Base-by-base conservation (phyloP, 2,888 invertebrate species). In the Choreutis nemorana region DNA sequence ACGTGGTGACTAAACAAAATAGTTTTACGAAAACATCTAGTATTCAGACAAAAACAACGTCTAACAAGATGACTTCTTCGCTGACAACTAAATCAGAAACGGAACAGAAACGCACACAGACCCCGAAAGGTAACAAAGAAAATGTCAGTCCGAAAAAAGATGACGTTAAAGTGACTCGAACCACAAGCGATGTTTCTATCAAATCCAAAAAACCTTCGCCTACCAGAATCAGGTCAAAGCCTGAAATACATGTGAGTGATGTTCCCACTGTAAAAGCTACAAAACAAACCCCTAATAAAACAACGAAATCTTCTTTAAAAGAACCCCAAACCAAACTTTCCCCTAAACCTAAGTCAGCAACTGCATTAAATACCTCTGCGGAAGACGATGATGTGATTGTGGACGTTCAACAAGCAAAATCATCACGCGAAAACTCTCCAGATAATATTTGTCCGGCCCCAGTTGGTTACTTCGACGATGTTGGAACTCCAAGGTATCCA, bases 401-500 rank as follows among this genome's bases (percentile, higher is more conserved):
- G 32, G 86, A 87, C 51, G 81, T 87, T 26, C 84, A 86, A 51
- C 83, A 85, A 51, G 87, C 89, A 0, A 87, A 86, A 59, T 89
- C 89, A 27, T 89, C 89, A 0, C 67, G 89, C 10, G 90, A 90
- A 57, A 86, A 87, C 28, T 87, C 89, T 3, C 89, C 89, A 0
- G 87, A 89, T 49, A 81, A 85, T 35, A 82, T 87, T 31, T 85
- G 86, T 44, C 87, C 87, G 1, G 82, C 83, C 6, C 87, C 87
- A 1, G 79, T 86, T 3, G 80, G 81, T 21, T 78, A 82, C 4
- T 68, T 73, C 27, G 83, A 83, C 26, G 82, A 83, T 34, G 78
- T 81, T 2, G 82, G 83, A 26, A 81, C 80, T 30, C 87, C 87
- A 2, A 80, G 90, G 31, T 88, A 86, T 50, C 90, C 90, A 0